A percentile compares a stretch with the other conserved stretches of the same genome.
Evolutionary conservation across 1,140 invertebrate species (phyloP).

Genomic region (Lepidurus arcticus): DNA sequence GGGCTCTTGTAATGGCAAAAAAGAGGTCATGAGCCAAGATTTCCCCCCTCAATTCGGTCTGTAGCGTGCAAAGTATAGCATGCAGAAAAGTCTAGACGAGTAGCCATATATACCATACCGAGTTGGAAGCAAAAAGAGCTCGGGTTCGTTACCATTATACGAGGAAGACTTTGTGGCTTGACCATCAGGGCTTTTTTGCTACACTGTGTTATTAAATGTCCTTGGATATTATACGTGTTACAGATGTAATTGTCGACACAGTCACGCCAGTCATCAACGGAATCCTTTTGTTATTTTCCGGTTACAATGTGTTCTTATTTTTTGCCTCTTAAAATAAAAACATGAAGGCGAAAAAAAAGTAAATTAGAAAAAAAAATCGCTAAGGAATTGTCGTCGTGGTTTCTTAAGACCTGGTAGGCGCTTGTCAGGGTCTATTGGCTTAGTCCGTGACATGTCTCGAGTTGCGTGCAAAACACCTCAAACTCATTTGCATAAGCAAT

Average conservation of each 20-base stretch:
- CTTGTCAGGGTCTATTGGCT: not conserved
- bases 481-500: constrained; percentile 4
- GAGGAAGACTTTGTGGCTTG: not conserved
- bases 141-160: not conserved
- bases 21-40: no score
- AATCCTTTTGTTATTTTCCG: no score
- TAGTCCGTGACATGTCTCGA: not conserved
- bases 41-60: no score
- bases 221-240: no score
- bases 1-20: not conserved
- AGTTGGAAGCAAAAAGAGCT: not conserved
- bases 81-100: not conserved
- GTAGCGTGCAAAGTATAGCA: not conserved
- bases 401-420: not conserved
- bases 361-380: constrained; percentile 20
- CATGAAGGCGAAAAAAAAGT: not conserved
- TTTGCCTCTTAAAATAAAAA: not conserved
- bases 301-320: no score
- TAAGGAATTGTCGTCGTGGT: not conserved
- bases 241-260: no score
- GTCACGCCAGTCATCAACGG: no score
- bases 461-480: not conserved
- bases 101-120: constrained; percentile 4
- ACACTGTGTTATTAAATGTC: no score
- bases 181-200: no score